Evolutionary conservation across 2,888 invertebrate genomes (phyloP).

Genomic region (Cacoxenus indagator): DNA sequence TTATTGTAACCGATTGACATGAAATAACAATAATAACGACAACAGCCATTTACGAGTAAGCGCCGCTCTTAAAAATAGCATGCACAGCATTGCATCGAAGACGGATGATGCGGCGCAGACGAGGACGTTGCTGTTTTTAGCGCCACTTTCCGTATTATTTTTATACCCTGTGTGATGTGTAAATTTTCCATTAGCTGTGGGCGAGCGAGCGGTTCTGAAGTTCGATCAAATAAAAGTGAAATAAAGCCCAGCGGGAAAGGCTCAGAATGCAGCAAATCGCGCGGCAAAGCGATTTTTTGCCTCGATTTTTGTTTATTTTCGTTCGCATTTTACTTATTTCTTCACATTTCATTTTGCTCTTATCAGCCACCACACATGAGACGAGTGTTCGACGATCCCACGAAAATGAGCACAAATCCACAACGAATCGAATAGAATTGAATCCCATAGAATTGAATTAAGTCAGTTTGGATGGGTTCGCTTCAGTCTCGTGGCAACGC

Average conservation of each 20-base stretch:
- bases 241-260: background rate
- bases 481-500: constrained; percentile 50
- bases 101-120: background rate
- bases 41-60: too few relatives aligned
- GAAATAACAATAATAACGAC: too few relatives aligned
- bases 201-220: too few relatives aligned
- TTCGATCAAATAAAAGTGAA: background rate
- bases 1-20: background rate
- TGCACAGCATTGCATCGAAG: too few relatives aligned
- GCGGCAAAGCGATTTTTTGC: too few relatives aligned
- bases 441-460: background rate
- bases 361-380: background rate
- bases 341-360: background rate
- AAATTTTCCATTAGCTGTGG: background rate
- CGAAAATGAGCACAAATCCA: background rate
- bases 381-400: background rate
- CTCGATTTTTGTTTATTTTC: background rate
- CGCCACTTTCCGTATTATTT: background rate
- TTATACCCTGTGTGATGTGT: background rate
- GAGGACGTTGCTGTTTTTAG: background rate
- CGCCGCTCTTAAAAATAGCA: too few relatives aligned
- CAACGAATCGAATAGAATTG: background rate
- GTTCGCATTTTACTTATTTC: background rate
- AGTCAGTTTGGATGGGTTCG: background rate
- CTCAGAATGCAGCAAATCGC: background rate